Evolutionary conservation across 2,797 vertebrate species (phyloP).

Genomic region (Artibeus jamaicensis): DNA sequence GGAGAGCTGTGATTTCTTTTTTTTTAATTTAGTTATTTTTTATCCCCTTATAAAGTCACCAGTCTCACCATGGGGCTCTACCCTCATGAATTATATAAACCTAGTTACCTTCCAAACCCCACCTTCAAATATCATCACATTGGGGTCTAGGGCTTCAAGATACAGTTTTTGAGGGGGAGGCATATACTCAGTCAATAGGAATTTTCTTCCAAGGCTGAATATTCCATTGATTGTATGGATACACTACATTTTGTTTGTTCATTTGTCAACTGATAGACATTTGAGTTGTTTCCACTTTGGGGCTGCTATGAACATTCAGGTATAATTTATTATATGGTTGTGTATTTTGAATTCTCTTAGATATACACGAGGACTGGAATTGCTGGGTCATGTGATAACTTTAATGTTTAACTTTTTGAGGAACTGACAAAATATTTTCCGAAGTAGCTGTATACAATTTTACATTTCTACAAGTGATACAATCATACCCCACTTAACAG

Average conservation of each 20-base stretch:
- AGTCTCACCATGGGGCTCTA: background rate
- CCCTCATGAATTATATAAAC: background rate
- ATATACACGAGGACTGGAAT: background rate
- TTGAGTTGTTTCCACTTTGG: background rate
- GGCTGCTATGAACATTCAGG: background rate
- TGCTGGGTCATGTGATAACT: background rate
- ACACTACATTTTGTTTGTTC: background rate
- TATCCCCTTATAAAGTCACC: background rate
- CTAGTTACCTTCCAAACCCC: background rate
- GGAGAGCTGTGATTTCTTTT: background rate
- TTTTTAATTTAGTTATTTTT: no score
- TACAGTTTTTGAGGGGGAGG: background rate
- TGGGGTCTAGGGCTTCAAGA: background rate
- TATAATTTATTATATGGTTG: background rate
- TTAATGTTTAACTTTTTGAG: constrained; percentile 18
- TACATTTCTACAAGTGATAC: background rate
- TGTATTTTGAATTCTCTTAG: constrained; percentile 20
- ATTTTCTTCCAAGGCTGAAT: background rate
- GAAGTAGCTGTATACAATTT: background rate
- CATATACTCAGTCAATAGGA: background rate
- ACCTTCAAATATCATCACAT: background rate
- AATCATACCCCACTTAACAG: background rate
- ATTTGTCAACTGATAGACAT: background rate
- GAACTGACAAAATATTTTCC: constrained; percentile 31
- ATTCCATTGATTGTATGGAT: background rate